phyloP scores from a whole-genome alignment of 2,113 vertebrate genomes.

The Petrocephalus microphthalmus region DNA sequence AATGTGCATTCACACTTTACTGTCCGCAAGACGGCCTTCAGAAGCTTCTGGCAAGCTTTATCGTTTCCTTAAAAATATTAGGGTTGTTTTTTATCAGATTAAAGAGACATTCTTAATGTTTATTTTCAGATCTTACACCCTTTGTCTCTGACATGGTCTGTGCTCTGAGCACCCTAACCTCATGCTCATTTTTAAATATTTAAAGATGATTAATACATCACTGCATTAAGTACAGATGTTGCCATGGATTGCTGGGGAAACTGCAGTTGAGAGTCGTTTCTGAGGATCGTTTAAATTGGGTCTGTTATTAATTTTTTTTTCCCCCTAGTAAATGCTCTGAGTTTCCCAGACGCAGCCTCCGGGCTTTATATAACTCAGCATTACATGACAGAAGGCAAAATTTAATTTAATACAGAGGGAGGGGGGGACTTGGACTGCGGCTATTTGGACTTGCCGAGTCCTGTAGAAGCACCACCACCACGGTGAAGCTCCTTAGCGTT shows the following conservation, averaged over 20 bases:
- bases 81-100: neutral
- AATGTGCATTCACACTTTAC: neutral
- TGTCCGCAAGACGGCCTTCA: neutral
- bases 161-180: neutral
- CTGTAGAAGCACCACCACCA: neutral
- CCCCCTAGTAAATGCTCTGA: constrained; percentile 48
- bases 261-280: constrained; percentile 47
- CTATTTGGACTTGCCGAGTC: neutral
- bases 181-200: constrained; percentile 21
- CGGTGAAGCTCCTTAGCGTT: neutral
- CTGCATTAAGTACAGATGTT: constrained; percentile 39
- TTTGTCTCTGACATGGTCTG: neutral
- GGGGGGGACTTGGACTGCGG: neutral
- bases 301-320: constrained; percentile 55
- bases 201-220: constrained; percentile 34
- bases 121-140: neutral
- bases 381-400: neutral
- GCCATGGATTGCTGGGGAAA: constrained; percentile 47
- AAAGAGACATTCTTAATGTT: neutral
- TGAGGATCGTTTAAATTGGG: constrained; percentile 53
- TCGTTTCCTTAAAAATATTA: neutral
- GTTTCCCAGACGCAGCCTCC: constrained; percentile 29
- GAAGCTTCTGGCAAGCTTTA: neutral
- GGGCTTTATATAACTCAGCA: neutral
- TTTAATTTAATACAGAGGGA: neutral